A percentile compares a stretch with the other conserved stretches of the same genome.
These are phyloP conservation scores for Muschampia plurimacula DNA, from an alignment of 2,888 invertebrate genomes.

Conservation along the genomic window DNA sequence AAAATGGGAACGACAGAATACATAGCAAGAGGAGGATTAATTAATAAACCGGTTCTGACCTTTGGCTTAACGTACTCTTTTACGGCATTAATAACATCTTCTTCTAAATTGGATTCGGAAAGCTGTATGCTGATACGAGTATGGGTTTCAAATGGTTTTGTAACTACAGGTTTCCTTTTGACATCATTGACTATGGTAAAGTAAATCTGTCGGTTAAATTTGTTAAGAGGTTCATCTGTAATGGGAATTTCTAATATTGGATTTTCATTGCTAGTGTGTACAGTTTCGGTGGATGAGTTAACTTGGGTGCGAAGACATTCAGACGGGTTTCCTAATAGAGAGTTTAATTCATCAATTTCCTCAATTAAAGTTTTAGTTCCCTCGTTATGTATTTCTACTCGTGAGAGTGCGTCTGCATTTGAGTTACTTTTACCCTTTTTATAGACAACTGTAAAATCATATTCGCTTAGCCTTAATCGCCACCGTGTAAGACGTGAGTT, in stretches of 20 bases:
- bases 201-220: slow-evolving; percentile 15
- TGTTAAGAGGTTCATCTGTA: slow-evolving; percentile 18
- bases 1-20: slow-evolving; percentile 29
- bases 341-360: slow-evolving; percentile 12
- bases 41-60: slow-evolving; percentile 26
- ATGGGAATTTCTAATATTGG: slow-evolving; percentile 25
- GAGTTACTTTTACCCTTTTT: slow-evolving; percentile 11
- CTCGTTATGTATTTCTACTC: slow-evolving; percentile 16
- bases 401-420: slow-evolving; percentile 15
- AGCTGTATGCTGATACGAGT: slow-evolving; percentile 39
- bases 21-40: slow-evolving; percentile 28
- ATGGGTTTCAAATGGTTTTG: slow-evolving; percentile 44
- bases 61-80: slow-evolving; percentile 35
- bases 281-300: background rate
- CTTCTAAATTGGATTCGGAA: slow-evolving; percentile 41
- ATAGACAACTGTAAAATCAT: slow-evolving; percentile 10
- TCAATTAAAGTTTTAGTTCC: slow-evolving; percentile 2
- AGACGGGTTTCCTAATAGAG: slow-evolving; percentile 12
- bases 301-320: background rate
- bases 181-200: slow-evolving; percentile 39
- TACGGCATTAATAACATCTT: slow-evolving; percentile 27
- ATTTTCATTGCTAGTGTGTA: slow-evolving; percentile 10
- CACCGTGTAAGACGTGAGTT: slow-evolving; percentile 14
- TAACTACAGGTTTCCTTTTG: slow-evolving; percentile 33
- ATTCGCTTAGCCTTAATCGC: slow-evolving; percentile 5